Conservation (phyloP, 2,113 vertebrate species). For the Hydrochoerus hydrochaeris region DNA sequence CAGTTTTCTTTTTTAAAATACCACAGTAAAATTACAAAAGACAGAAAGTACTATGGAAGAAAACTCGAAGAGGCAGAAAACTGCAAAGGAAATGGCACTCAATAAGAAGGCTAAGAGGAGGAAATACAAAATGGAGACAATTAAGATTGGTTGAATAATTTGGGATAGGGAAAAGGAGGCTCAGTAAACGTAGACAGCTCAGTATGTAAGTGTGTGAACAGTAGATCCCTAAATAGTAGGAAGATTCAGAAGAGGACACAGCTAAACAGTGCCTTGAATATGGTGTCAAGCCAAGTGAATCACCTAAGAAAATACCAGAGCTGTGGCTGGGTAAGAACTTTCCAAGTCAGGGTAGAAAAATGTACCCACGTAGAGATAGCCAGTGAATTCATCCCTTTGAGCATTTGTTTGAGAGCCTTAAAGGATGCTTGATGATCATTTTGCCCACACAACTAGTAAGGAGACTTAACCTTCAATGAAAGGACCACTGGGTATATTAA, state of each 20-base stretch:
- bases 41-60: slow-evolving; percentile 46
- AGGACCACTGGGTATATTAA: not conserved
- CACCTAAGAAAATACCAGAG: not conserved
- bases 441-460: slow-evolving; percentile 52
- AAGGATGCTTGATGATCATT: slow-evolving; percentile 58
- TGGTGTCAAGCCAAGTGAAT: not conserved
- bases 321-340: not conserved
- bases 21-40: slow-evolving; percentile 25
- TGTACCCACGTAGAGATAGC: slow-evolving; percentile 37
- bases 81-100: slow-evolving; percentile 27
- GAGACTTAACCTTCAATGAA: slow-evolving; percentile 25
- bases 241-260: slow-evolving; percentile 1
- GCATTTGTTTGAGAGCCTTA: slow-evolving; percentile 49
- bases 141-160: slow-evolving; percentile 37
- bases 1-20: slow-evolving; percentile 66
- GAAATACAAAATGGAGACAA: slow-evolving; percentile 28
- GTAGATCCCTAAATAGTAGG: not conserved
- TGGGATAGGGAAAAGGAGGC: not conserved
- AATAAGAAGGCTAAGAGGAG: not conserved
- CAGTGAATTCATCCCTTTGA: slow-evolving; percentile 40
- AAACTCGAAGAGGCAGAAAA: slow-evolving; percentile 53
- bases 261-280: not conserved
- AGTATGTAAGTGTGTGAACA: not conserved
- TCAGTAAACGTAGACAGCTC: not conserved
- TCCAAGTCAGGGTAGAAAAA: not conserved